A percentile compares a stretch with the other conserved stretches of the same genome.
phyloP scores from a whole-genome alignment of 2,113 vertebrate species.

The Phalacrocorax aristotelis region DNA sequence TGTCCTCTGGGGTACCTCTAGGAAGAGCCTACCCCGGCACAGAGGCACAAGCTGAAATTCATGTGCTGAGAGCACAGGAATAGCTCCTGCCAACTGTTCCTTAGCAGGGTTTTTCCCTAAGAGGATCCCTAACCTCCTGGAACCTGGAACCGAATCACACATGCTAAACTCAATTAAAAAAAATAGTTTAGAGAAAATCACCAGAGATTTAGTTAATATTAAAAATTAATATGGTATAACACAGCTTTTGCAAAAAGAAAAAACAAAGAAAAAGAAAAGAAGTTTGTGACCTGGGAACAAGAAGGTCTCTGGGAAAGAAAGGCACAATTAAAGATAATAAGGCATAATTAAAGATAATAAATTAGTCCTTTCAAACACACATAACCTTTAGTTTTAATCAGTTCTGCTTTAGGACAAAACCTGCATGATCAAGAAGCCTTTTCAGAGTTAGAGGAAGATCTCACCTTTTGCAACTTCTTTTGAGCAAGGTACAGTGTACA shows the following conservation, averaged over 20 bases:
- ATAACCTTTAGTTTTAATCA: background rate
- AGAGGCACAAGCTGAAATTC: background rate
- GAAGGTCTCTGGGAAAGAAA: background rate
- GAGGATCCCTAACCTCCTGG: background rate
- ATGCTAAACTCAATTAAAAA: background rate
- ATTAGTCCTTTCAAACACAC: background rate
- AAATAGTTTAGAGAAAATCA: background rate
- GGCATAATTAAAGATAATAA: background rate
- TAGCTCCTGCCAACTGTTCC: background rate
- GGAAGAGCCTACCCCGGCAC: background rate
- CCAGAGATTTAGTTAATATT: background rate
- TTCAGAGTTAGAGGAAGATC: background rate
- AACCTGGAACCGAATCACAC: background rate
- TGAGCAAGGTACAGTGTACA: background rate
- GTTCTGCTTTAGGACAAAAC: background rate
- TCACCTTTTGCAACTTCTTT: background rate
- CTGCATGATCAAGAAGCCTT: background rate
- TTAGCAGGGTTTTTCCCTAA: background rate
- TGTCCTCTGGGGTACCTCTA: background rate
- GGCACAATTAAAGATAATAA: background rate
- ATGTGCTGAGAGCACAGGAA: background rate
- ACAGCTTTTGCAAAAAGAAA: background rate
- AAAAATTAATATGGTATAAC: background rate
- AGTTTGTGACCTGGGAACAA: background rate
- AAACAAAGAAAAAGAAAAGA: accelerated